Evolutionary conservation across 2,113 vertebrate genomes (phyloP).

Genomic region (Pseudorasbora parva): DNA sequence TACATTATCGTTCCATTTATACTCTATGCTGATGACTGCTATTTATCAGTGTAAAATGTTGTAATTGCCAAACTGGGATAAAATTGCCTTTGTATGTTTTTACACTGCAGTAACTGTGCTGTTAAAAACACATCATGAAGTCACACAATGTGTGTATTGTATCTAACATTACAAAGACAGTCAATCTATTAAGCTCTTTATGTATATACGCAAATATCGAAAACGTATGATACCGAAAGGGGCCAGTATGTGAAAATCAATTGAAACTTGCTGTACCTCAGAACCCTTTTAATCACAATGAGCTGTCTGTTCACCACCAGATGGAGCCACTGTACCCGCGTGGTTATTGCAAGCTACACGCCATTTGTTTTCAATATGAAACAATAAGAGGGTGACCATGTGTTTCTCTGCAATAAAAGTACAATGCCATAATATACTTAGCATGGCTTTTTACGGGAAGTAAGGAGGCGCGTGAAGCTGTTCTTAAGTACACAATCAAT

Average conservation of each 20-base stretch:
- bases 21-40: slow-evolving; percentile 39
- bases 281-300: neutral
- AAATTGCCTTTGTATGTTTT: slow-evolving; percentile 55
- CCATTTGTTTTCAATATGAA: slow-evolving; percentile 25
- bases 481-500: neutral
- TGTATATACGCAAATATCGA: slow-evolving; percentile 5
- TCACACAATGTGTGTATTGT: slow-evolving; percentile 42
- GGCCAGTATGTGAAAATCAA: neutral
- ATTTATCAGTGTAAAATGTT: slow-evolving; percentile 38
- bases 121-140: slow-evolving; percentile 48
- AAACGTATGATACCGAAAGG: neutral
- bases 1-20: slow-evolving; percentile 28
- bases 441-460: slow-evolving; percentile 7
- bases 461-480: neutral
- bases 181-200: neutral
- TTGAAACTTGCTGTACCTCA: slow-evolving; percentile 24
- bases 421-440: slow-evolving; percentile 29
- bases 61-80: slow-evolving; percentile 45
- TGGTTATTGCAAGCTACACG: neutral
- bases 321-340: slow-evolving; percentile 20
- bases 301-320: slow-evolving; percentile 19
- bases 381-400: slow-evolving; percentile 18
- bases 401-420: slow-evolving; percentile 43
- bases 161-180: slow-evolving; percentile 20
- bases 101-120: slow-evolving; percentile 48